Base-by-base conservation (phyloP, 2,113 vertebrate species). In the Oryzias melastigma region DNA sequence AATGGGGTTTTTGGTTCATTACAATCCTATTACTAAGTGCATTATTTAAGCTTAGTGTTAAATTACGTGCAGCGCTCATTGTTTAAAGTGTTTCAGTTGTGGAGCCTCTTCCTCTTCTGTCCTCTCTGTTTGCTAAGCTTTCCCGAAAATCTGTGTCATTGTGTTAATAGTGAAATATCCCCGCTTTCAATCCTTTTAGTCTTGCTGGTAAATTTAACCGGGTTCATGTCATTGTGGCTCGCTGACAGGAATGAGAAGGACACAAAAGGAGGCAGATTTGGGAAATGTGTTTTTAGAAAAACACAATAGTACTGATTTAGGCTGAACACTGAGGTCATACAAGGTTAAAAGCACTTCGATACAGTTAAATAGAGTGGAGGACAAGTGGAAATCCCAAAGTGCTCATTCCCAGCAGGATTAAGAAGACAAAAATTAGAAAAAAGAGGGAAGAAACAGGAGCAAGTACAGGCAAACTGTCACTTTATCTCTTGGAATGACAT, bases 11-110 rank as follows among this genome's bases (percentile, higher is more conserved):
- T 71, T 2, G 5, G 63, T 68, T 75, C 48, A 63, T 70, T 59
- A 48, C 77, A 82, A 84, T 88, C 82, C 75, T 76, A 79, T 85
- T 85, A 85, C 63, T 49, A 59, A 75, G 76, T 65, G 70, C 19
- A 67, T 75, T 83, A 65, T 74, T 72, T 42, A 50, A 75, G 84
- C 73, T 83, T 68, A 71, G 51, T 41, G 50, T 62, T 48, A 14
- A 29, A 65, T 41, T 48, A 22, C 54, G 72, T 27, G 61, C 49
- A 56, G n/a, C 62, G 43, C 64, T 84, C 75, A 83, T 88, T 77
- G 78, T 78, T 73, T 80, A 42, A 75, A 85, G 75, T 73, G 77
- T 77, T 81, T 47, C 68, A 51, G 51, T 68, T 65, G 46, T 61
- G 29, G 54, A 64, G 41, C 43, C 25, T 51, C 19, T 44, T 45